Evolutionary conservation across 2,113 vertebrate species (phyloP), one percentile per base, ranked within the genome.

Genomic region (Cynoglossus semilaevis): DNA sequence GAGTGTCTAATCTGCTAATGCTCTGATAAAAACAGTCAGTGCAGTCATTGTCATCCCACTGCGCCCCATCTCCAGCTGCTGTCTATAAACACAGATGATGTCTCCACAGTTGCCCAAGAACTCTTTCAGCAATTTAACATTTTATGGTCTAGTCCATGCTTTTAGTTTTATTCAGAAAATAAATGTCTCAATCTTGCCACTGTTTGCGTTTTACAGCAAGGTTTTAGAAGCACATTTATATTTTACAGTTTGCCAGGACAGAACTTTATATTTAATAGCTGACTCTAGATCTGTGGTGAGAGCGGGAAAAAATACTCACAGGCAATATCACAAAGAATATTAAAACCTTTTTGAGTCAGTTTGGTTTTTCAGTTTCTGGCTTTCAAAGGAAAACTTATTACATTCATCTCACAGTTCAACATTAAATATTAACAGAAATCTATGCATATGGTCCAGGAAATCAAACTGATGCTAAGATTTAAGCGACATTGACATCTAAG

Each of bases 1-100:
- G 82, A 89, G 88, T 88, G 85, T 83, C 85, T 91, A 87, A 89
- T 90, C 88, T 87, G 87, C 82, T 90, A 90, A 90, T 89, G 88
- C 87, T 69, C 77, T 71, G 87, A 88, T 88, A 90, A 91, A 90
- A 89, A 79, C 75, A 82, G 83, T 78, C 80, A 74, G 72, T 58
- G 63, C 74, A 72, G 82, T 72, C 85, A 85, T 84, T 84, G 77
- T 74, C 49, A 66, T 58, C 47, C 36, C 64, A 59, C 36, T 52
- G 42, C 50, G 34, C 59, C 47, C 52, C 48, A 59, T 63, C 62
- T 73, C 70, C 77, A 84, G 83, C 84, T 83, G 83, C 77, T 67
- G 47, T 78, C 74, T 76, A 86, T 47, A 60, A 82, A 77, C 76
- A 85, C 82, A 85, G 79, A 82, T 69, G 82, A 85, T 75, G 72